Conservation (phyloP, 2,797 vertebrate species). For the Scyliorhinus canicula region DNA sequence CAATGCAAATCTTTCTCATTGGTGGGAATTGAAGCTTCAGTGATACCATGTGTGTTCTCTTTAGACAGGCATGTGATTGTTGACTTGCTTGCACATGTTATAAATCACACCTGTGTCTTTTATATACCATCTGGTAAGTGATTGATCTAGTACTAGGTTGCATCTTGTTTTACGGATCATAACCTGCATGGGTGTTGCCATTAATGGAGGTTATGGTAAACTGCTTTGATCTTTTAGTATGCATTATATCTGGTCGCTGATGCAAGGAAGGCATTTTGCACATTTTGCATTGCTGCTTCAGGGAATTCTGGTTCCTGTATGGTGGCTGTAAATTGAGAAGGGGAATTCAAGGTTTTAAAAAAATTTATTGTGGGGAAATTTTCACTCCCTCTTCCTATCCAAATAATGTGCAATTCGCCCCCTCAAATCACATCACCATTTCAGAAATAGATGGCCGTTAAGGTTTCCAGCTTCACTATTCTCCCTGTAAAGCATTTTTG, state of each 20-base stretch:
- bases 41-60: background rate
- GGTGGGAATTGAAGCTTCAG: slow-evolving; percentile 13
- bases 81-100: background rate
- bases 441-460: background rate
- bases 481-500: background rate
- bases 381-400: background rate
- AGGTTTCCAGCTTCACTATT: background rate
- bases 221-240: background rate
- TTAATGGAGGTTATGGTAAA: background rate
- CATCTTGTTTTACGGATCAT: background rate
- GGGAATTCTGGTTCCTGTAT: background rate
- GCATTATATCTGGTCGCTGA: background rate
- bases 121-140: background rate
- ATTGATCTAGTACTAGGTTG: background rate
- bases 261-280: background rate
- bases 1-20: background rate
- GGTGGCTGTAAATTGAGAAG: background rate
- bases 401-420: background rate
- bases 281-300: background rate
- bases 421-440: background rate
- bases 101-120: background rate
- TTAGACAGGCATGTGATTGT: background rate
- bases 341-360: background rate
- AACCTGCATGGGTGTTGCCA: background rate
- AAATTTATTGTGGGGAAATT: background rate